These are phyloP conservation scores for Rhadina sibilatrix DNA, from an alignment of 2,113 vertebrate species.

Conservation along the genomic window DNA sequence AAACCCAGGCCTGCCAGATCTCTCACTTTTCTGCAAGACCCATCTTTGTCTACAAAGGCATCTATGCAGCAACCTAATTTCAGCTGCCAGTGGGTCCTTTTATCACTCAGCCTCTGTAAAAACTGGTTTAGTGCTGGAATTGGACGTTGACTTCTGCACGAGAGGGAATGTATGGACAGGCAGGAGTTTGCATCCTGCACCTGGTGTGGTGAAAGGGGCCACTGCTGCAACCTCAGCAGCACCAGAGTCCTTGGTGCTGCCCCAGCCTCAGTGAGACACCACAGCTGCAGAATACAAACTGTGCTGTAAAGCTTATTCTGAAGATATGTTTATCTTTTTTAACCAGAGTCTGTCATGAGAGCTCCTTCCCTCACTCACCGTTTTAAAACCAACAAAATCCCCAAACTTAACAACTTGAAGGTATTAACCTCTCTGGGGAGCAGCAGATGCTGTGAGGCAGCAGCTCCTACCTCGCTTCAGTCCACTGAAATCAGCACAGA, in stretches of 20 bases:
- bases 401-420: slow-evolving; percentile 4
- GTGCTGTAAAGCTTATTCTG: neutral
- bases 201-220: neutral
- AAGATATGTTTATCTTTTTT: neutral
- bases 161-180: neutral
- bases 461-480: neutral
- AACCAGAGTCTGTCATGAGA: neutral
- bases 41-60: slow-evolving; percentile 23
- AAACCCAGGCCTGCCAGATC: neutral
- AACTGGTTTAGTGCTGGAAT: neutral
- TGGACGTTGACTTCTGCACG: neutral
- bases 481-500: neutral
- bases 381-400: slow-evolving; percentile 2
- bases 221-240: neutral
- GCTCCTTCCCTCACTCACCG: neutral
- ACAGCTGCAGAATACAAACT: neutral
- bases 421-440: slow-evolving; percentile 28
- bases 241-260: neutral
- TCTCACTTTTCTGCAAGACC: neutral
- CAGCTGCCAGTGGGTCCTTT: neutral
- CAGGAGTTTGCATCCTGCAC: neutral
- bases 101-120: neutral
- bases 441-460: neutral
- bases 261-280: neutral
- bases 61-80: slow-evolving; percentile 23